Evolutionary conservation across 1,140 invertebrate genomes (phyloP).

Genomic region (Dufourea novaeangliae): DNA sequence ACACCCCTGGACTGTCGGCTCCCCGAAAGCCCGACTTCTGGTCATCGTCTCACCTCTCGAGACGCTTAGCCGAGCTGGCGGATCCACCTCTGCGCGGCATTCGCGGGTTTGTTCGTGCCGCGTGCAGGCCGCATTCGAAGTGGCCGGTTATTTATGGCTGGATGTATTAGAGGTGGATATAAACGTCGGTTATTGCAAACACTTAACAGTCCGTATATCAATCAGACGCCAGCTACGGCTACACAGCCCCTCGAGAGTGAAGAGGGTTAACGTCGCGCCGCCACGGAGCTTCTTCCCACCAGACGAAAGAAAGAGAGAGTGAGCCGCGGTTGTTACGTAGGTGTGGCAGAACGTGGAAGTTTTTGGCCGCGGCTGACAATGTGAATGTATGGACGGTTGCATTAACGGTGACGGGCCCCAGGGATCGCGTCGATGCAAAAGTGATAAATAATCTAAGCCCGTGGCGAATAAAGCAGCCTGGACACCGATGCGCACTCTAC

Average conservation of each 20-base stretch:
- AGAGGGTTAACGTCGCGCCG: constrained; percentile 53
- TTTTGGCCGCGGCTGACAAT: constrained; percentile 40
- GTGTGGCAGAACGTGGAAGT: constrained; percentile 4
- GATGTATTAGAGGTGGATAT: constrained; percentile 80
- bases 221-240: constrained; percentile 77
- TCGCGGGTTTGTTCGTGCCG: constrained; percentile 48
- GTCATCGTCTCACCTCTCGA: constrained; percentile 67
- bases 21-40: constrained; percentile 63
- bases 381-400: constrained; percentile 41
- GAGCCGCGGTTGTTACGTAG: constrained; percentile 38
- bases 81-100: constrained; percentile 1
- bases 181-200: constrained; percentile 81
- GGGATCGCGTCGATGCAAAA: constrained; percentile 31
- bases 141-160: constrained; percentile 79
- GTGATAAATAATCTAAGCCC: constrained; percentile 49
- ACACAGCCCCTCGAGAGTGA: constrained; percentile 70
- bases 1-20: background rate
- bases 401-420: constrained; percentile 32
- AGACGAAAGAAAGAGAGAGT: no score
- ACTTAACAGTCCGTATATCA: constrained; percentile 82
- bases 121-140: constrained; percentile 71
- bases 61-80: background rate
- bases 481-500: constrained; percentile 38
- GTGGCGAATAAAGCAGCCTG: constrained; percentile 13
- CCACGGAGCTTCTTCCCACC: constrained; percentile 31